A percentile compares a stretch with the other conserved stretches of the same genome.
Conservation (phyloP, 2,888 invertebrate genomes). For the Epsilonema sp. region DNA sequence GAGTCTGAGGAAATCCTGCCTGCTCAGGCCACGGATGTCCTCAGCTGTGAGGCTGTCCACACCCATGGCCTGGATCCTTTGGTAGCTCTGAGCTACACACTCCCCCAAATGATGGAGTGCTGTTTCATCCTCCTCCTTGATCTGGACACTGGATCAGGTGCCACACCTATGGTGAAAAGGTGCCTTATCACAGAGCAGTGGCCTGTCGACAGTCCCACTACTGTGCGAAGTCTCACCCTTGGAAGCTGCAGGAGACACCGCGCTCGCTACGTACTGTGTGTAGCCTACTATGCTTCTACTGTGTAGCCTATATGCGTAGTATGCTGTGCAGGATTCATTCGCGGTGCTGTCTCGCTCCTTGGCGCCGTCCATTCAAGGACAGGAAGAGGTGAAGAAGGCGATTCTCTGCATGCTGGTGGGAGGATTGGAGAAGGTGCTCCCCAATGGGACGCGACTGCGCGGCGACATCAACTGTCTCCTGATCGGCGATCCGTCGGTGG, state of each 20-base stretch:
- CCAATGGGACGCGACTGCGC: constrained; percentile 72
- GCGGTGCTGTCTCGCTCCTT: constrained; percentile 69
- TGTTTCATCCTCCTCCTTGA: too few species aligned
- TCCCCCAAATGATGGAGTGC: too few species aligned
- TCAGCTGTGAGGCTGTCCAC: neutral
- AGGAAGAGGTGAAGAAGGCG: constrained; percentile 84
- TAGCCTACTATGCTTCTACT: neutral
- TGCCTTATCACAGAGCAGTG: too few species aligned
- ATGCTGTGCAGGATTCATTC: constrained; percentile 52
- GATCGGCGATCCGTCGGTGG: constrained; percentile 96
- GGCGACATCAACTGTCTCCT: constrained; percentile 73
- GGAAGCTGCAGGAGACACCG: too few species aligned
- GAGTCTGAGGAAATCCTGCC: too few species aligned
- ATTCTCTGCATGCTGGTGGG: constrained; percentile 79
- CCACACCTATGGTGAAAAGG: too few species aligned
- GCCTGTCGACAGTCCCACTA: too few species aligned
- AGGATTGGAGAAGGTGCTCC: constrained; percentile 63
- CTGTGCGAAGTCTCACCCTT: too few species aligned
- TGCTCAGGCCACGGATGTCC: too few species aligned
- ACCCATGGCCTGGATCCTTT: too few species aligned
- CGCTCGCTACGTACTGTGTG: too few species aligned
- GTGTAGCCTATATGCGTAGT: neutral
- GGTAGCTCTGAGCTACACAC: too few species aligned
- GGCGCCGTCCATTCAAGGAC: constrained; percentile 93
- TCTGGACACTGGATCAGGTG: neutral